Percentiles rank a stretch among this genome's conserved stretches.
Conservation (phyloP, 2,888 invertebrate genomes). For the Eurytoma californica region DNA sequence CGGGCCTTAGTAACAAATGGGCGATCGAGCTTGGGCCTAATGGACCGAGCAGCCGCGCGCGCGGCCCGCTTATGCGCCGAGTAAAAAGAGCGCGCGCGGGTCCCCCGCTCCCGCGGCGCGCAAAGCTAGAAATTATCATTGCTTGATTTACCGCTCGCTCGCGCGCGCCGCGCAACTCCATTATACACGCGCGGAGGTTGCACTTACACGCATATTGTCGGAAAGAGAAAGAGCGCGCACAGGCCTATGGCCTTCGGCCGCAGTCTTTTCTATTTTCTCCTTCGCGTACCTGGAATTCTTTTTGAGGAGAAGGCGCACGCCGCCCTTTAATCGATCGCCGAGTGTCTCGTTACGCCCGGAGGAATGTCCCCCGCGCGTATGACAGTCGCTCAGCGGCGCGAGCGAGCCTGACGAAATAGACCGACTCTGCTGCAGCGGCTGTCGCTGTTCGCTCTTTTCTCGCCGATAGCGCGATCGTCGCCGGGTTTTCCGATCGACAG, state of each 20-base stretch:
- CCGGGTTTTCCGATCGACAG: no score
- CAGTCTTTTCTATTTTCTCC: constrained; percentile 39
- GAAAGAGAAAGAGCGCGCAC: constrained; percentile 9
- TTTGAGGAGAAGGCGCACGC: background rate
- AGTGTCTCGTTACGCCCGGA: constrained; percentile 51
- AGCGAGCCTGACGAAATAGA: no score
- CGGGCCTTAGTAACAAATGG: no score
- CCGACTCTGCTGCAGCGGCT: background rate
- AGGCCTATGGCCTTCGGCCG: constrained; percentile 40
- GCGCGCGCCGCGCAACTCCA: background rate
- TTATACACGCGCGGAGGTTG: background rate
- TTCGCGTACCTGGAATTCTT: constrained; percentile 48
- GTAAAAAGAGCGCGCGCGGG: background rate
- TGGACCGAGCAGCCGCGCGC: background rate
- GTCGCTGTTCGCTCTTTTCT: constrained; percentile 3
- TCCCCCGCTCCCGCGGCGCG: background rate
- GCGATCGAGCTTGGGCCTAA: no score
- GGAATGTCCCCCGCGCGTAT: constrained; percentile 24
- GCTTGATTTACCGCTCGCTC: background rate
- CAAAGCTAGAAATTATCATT: background rate
- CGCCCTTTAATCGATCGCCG: constrained; percentile 49
- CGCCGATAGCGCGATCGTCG: no score
- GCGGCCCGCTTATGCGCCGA: background rate
- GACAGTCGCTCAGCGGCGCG: constrained; percentile 8
- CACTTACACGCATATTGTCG: background rate